These are phyloP conservation scores for Scolanthus callimorphus DNA, from an alignment of 92 coral and sea anemone species.

Conservation along the genomic window DNA sequence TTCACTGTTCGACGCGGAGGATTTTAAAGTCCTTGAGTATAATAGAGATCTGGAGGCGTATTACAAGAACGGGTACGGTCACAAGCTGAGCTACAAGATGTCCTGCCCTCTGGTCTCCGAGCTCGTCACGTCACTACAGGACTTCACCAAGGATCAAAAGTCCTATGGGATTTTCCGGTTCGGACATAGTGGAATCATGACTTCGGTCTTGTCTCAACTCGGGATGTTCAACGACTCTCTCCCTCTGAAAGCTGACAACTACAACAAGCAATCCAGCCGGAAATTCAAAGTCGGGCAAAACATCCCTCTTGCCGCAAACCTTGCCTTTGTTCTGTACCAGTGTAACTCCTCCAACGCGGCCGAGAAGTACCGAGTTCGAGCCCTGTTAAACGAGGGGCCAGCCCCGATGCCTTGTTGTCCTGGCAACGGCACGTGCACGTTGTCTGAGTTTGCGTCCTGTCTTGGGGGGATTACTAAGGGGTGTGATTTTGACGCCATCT, in stretches of 20 bases:
- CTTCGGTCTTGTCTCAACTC: constrained; percentile 65
- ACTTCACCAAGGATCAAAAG: constrained; percentile 4
- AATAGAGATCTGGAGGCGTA: constrained; percentile 63
- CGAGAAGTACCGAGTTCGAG: constrained; percentile 13
- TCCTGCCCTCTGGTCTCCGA: constrained; percentile 62
- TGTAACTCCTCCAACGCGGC: constrained; percentile 13
- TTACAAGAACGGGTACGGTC: constrained; percentile 68
- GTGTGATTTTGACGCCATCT: constrained; percentile 63
- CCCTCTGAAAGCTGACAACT: constrained; percentile 68
- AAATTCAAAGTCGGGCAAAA: constrained; percentile 55
- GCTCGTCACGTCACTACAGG: constrained; percentile 15
- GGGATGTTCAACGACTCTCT: constrained; percentile 69
- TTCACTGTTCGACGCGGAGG: constrained; percentile 60
- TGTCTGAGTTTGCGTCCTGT: constrained; percentile 39
- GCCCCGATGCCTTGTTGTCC: constrained; percentile 69
- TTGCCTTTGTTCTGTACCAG: constrained; percentile 73
- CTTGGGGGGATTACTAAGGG: constrained; percentile 35
- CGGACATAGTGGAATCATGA: constrained; percentile 72
- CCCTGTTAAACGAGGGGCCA: constrained; percentile 71
- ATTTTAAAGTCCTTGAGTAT: constrained; percentile 70
- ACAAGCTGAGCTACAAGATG: constrained; percentile 64
- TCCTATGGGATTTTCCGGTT: constrained; percentile 77
- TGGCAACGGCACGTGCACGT: constrained; percentile 46
- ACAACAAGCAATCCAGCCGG: constrained; percentile 41
- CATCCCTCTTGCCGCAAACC: constrained; percentile 83